Evolutionary conservation across 53 echinoderm and acorn worm species (phyloP), one percentile per base, ranked within the genome.

Genomic region (Actinopyga echinites): DNA sequence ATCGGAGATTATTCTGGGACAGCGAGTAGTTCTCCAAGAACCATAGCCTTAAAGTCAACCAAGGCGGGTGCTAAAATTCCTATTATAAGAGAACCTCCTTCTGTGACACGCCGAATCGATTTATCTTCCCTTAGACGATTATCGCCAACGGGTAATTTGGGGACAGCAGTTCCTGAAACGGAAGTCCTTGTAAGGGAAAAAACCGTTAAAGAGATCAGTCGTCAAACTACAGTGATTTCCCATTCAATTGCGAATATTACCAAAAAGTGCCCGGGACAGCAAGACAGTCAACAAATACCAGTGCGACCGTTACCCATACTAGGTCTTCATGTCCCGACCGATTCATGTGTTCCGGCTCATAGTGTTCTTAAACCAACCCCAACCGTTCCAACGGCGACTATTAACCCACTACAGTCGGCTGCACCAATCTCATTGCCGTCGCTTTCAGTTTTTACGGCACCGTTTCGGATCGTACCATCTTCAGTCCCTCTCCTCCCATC

Each of bases 171-270:
- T n/a, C 28, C 54, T 21, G 55, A 56, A 33, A 56, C 77, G 3
- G 32, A 53, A 9, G 49, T 32, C 57, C 49, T 49, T 49, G 15
- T 3, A 15, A 49, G 49, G 0, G 7, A 49, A 49, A 13, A 49
- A 15, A 49, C 49, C 17, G 15, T 17, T 17, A 13, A 49, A 49
- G 15, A 49, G 15, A 49, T 6, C 17, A 49, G 54, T 28, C 32
- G 30, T 13, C 28, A 52, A 10, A 53, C 55, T 1, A 77, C 49
- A 31, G 77, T 77, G 31, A 77, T 77, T 56, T 55, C 77, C 12
- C 77, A 77, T 77, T 77, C 77, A 19, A 77, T 77, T 55, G 77
- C 55, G 77, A 77, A 77, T 32, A 77, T 77, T 26, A 77, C 77
- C 45, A 77, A 54, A 2, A 55, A 54, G 32, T 11, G 15, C 13